Evolutionary conservation across 2,888 invertebrate genomes (phyloP), one percentile per base, ranked within the genome.

Genomic region (Ametastegia equiseti): DNA sequence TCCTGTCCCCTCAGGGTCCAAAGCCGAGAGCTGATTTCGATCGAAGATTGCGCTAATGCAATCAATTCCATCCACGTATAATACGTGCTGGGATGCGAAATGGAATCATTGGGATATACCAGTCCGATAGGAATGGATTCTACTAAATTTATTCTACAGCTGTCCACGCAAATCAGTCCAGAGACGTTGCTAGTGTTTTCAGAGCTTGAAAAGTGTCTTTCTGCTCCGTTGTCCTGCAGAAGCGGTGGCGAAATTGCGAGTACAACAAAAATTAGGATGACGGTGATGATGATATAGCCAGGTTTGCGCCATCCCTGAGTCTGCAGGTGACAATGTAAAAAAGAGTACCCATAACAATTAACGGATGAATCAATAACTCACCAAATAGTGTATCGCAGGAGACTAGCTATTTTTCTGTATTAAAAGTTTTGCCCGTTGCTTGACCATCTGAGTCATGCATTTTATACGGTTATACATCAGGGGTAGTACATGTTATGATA

Each of bases 61-160:
- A 99, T 95, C 86, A 99, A 93, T 86, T 95, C 93, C 89, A 95
- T 93, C 98, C 99, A 98, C 80, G 96, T 96, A 85, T 95, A 94
- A 89, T 95, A 97, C 0, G 98, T 98, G 75, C 94, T 94, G 75
- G 93, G 92, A 89, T 95, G 94, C n/a, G 89, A 87, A 36, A 94
- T 93, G 81, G 91, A 90, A 80, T 92, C 92, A 78, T 94, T 93
- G 73, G 94, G 93, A 91, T 95, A 98, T 88, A 95, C 95, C 85
- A 99, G 92, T 54, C 98, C 98, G 88, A 97, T 95, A 0, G 99
- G 99, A 88, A 99, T 97, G 89, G 96, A 97, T 92, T 99, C 99
- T 65, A 98, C 97, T 87, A 99, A 92, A 27, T 95, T 95, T 88
- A 98, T 94, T 88, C 97, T 97, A 92, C 86, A 93, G 83, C 83